These are phyloP conservation scores for Hyppa rectilinea DNA, from an alignment of 2,888 invertebrate species.

Conservation along the genomic window DNA sequence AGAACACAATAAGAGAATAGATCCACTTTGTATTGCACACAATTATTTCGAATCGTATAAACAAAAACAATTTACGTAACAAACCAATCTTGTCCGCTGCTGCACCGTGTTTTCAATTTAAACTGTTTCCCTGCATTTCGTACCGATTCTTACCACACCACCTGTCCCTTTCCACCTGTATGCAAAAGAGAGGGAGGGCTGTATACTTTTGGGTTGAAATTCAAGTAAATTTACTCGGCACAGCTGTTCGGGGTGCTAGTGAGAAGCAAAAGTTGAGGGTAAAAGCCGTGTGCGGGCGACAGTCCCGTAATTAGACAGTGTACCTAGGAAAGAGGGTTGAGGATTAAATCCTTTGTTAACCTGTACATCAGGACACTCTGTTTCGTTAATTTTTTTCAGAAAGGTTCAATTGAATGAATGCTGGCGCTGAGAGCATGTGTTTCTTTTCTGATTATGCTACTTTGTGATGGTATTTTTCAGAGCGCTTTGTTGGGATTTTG, in stretches of 20 bases:
- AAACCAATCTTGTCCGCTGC: conserved; percentile 71
- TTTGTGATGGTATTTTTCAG: conserved; percentile 13
- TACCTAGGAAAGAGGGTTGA: conserved; percentile 60
- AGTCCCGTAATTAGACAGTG: conserved; percentile 73
- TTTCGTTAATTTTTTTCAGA: conserved; percentile 32
- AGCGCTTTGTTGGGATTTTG: conserved; percentile 15
- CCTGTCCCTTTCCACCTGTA: conserved; percentile 47
- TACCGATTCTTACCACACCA: conserved; percentile 54
- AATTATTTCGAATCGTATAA: conserved; percentile 54
- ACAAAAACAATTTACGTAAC: conserved; percentile 69
- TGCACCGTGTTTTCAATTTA: conserved; percentile 70
- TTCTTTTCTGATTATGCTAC: conserved; percentile 14
- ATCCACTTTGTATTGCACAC: conserved; percentile 17
- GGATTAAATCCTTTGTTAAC: conserved; percentile 71
- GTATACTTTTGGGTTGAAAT: conserved; percentile 55
- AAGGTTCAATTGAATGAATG: conserved; percentile 27
- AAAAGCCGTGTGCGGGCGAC: conserved; percentile 69
- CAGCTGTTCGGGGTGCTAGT: conserved; percentile 60
- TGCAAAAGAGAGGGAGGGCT: conserved; percentile 49
- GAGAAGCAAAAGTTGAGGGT: conserved; percentile 73
- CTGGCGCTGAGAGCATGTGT: not conserved
- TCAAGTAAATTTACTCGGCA: conserved; percentile 65
- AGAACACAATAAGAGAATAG: conserved; percentile 8
- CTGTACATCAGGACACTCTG: conserved; percentile 57
- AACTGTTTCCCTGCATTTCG: conserved; percentile 58